Percentiles rank a stretch among this genome's conserved stretches.
Conservation (phyloP, 2,888 invertebrate species). For the Rhopalosiphum nymphaeae region DNA sequence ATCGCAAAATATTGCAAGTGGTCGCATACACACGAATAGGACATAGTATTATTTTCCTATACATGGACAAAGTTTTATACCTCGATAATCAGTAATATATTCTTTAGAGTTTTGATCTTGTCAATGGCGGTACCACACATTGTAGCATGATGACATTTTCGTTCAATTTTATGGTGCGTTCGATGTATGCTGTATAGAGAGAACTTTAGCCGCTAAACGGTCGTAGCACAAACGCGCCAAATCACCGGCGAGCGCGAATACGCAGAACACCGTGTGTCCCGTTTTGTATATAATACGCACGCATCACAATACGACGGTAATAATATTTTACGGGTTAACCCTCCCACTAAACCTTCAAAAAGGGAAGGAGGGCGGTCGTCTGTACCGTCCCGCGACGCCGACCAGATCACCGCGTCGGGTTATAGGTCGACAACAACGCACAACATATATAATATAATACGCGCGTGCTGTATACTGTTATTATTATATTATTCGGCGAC, state of each 20-base stretch:
- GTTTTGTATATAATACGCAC: not conserved
- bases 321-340: constrained; percentile 4
- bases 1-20: not conserved
- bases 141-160: not conserved
- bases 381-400: not conserved
- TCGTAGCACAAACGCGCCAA: not conserved
- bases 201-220: not conserved
- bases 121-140: not conserved
- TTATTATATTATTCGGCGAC: not conserved
- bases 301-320: not conserved
- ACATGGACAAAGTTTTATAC: not conserved
- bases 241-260: not conserved
- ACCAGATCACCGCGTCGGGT: not conserved
- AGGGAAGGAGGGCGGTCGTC: not conserved
- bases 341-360: not conserved
- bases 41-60: not conserved
- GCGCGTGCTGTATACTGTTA: not conserved
- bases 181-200: not conserved
- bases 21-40: not conserved
- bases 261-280: not conserved
- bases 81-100: not conserved
- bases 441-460: not conserved
- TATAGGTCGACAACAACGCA: not conserved
- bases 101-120: not conserved
- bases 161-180: not conserved